These are phyloP conservation scores for Phalacrocorax brasilianus DNA, from an alignment of 2,113 vertebrate species.

Conservation along the genomic window DNA sequence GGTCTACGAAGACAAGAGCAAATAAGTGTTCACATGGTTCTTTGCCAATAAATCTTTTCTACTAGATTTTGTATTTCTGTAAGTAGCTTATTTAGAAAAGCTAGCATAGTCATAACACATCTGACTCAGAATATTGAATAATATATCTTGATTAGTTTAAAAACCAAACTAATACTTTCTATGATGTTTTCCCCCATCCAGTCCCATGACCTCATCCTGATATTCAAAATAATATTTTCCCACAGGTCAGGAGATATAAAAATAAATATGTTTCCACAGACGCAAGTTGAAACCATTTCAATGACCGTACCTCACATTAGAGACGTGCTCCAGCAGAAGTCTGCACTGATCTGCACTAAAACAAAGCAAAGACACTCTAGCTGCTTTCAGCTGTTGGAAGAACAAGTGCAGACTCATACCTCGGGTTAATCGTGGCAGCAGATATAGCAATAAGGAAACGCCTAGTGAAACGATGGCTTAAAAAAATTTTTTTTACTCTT, in stretches of 20 bases:
- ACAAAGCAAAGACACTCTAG: constrained; percentile 5
- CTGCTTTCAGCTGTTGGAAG: neutral
- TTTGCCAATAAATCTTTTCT: neutral
- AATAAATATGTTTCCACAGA: constrained; percentile 65
- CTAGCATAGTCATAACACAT: neutral
- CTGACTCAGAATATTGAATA: constrained; percentile 31
- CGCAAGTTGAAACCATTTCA: constrained; percentile 36
- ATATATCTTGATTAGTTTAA: constrained; percentile 35
- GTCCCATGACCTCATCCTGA: constrained; percentile 62
- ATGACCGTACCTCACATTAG: constrained; percentile 43
- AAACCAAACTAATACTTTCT: constrained; percentile 9
- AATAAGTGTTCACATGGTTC: neutral
- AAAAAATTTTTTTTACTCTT: neutral
- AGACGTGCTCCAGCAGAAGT: constrained; percentile 35
- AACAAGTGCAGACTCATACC: neutral
- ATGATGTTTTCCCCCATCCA: neutral
- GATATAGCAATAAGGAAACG: neutral
- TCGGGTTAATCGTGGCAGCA: neutral
- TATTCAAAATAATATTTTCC: constrained; percentile 68
- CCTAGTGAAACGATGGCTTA: neutral
- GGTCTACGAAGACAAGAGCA: neutral
- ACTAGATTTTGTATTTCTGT: neutral
- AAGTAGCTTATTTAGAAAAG: neutral
- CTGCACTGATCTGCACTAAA: neutral
- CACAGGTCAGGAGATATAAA: constrained; percentile 66